A percentile compares a stretch with the other conserved stretches of the same genome.
Conservation (phyloP, 1,140 invertebrate genomes). For the Drosophila grimshawi region DNA sequence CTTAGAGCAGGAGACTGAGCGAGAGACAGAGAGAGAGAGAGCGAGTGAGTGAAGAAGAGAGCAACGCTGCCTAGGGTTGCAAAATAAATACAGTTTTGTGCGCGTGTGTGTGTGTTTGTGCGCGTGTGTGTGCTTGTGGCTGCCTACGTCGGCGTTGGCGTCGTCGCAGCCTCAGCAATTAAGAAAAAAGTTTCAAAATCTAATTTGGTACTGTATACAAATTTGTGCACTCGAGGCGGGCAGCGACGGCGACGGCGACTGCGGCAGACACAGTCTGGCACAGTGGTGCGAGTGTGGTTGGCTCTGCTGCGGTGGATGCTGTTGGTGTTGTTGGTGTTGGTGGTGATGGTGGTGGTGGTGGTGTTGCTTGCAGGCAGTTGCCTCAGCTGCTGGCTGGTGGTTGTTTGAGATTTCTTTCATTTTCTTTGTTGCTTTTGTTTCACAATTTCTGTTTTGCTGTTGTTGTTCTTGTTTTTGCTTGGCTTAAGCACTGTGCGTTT, state of each 20-base stretch:
- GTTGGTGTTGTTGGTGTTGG: conserved; percentile 20
- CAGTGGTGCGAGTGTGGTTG: conserved; percentile 42
- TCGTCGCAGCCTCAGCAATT: conserved; percentile 66
- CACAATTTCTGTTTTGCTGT: conserved; percentile 64
- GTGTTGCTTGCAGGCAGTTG: conserved; percentile 11
- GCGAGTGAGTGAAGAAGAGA: no score
- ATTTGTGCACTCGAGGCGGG: conserved; percentile 77
- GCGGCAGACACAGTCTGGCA: conserved; percentile 33
- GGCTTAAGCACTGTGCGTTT: conserved; percentile 5
- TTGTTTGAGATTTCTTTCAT: conserved; percentile 79
- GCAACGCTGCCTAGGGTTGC: conserved; percentile 49
- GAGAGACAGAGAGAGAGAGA: conserved; percentile 21
- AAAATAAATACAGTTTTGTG: conserved; percentile 72
- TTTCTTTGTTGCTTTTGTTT: conserved; percentile 83
- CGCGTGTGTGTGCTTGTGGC: conserved; percentile 16
- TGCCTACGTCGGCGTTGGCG: conserved; percentile 29
- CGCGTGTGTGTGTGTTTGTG: conserved; percentile 56
- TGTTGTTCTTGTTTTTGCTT: conserved; percentile 14
- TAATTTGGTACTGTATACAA: conserved; percentile 84
- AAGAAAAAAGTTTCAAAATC: conserved; percentile 84
- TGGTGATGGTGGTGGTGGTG: conserved; percentile 23
- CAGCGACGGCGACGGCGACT: conserved; percentile 40
- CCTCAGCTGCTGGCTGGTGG: conserved; percentile 52
- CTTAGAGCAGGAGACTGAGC: conserved; percentile 29
- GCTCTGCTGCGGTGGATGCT: conserved; percentile 12